Evolutionary conservation across 2,888 invertebrate species (phyloP), one percentile per base, ranked within the genome.

Genomic region (Temnothorax unifasciatus): DNA sequence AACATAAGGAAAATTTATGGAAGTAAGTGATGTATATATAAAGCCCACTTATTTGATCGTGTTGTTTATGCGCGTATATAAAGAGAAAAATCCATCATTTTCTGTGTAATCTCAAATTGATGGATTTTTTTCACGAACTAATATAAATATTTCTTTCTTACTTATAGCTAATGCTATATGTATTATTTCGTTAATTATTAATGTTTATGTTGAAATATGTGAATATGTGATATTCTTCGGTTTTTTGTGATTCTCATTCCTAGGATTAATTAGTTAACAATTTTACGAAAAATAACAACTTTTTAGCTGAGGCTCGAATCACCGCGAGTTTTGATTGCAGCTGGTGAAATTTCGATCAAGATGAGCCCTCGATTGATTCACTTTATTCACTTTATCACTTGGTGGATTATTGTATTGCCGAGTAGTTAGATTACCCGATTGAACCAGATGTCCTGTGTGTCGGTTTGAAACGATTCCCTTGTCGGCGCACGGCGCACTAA

Each of bases 391-490:
- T 77, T 77, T 77, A 77, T 57, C 69, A 69, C 76, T 77, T 68
- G 13, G 69, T n/a, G 15, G 69, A 77, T 44, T 68, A 77, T 77
- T 77, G 54, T 77, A 57, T 77, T 77, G 41, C 44, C 68, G 21
- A 13, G n/a, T 68, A 77, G 69, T 68, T 77, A 68, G 77, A 77
- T 77, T 68, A 77, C n/a, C 41, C 4, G 44, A 57, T 77, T 77
- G 69, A 77, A 6, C 29, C 38, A 69, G 69, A 54, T 44, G 54
- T 69, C 54, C 18, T 44, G 77, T 44, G 77, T 44, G 9, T 25
- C 29, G 54, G 54, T 52, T 77, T 54, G 77, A 77, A 77, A 77
- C 54, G 77, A 57, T 77, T 77, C 54, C 29, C 71, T 29, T 57
- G 54, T 68, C 44, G 69, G 5, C 25, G 25, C 41, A 71, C 71